These are phyloP conservation scores for Cettia cetti DNA, from an alignment of 2,113 vertebrate genomes.

Conservation along the genomic window DNA sequence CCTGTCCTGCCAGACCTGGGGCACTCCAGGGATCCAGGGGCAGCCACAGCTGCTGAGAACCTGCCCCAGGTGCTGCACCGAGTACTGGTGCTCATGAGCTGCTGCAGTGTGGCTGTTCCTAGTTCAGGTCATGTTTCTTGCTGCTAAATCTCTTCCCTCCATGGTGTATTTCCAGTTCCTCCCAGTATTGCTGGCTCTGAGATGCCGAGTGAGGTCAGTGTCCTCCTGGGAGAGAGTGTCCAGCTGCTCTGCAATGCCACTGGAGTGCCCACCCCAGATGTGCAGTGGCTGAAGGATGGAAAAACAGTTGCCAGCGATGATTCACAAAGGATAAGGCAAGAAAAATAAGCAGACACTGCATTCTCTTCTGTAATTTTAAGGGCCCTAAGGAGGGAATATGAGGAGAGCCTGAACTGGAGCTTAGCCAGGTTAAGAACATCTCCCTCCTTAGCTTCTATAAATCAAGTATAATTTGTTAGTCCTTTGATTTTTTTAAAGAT, in stretches of 20 bases:
- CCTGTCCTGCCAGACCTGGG: accelerated
- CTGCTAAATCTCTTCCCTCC: conserved; percentile 13
- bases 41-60: not conserved
- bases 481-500: not conserved
- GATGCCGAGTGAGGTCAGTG: conserved; percentile 83
- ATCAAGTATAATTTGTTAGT: not conserved
- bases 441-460: not conserved
- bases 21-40: not conserved
- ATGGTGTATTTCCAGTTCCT: conserved; percentile 77
- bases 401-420: not conserved
- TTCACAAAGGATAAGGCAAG: conserved; percentile 76
- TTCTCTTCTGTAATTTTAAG: not conserved
- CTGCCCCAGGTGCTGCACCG: not conserved
- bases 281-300: conserved; percentile 92
- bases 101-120: not conserved
- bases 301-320: conserved; percentile 65
- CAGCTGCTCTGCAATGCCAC: conserved; percentile 82
- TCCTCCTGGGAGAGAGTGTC: conserved; percentile 82
- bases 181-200: conserved; percentile 88
- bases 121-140: not conserved
- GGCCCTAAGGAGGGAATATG: not conserved
- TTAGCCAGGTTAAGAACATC: not conserved
- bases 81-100: not conserved
- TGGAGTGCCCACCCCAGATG: conserved; percentile 80
- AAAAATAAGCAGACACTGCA: not conserved